Base-by-base conservation (phyloP, 2,888 invertebrate genomes). In the Ceramica pisi region DNA sequence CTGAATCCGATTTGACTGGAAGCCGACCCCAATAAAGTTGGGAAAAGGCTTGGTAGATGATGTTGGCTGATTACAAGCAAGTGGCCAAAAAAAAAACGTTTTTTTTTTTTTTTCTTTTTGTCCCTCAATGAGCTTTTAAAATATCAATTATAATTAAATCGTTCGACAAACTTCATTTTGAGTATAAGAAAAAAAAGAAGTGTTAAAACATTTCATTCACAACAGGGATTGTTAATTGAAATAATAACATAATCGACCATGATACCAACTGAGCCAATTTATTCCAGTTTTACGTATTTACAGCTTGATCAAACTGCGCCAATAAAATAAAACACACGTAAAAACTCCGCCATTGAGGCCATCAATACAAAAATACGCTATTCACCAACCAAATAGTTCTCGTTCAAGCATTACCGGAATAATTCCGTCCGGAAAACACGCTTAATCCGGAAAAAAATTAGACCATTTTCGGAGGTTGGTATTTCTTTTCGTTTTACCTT, bases 401-500 rank as follows among this genome's bases (percentile, higher is more conserved):
- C 23, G 62, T 71, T 62, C 60, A 70, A 50, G 46, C 31, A 51
- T 61, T 23, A 61, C 16, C 5, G 21, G 23, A 56, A 64, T 55
- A 76, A 61, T 61, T 50, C 59, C 62, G 2, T n/a, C 41, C 60
- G 12, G 35, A 21, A 56, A 67, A 66, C 23, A 51, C 51, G 51
- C 12, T 61, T 59, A 65, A 64, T 62, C 44, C 55, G 19, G 21
- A 23, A 55, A 68, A 67, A 70, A 75, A 80, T 50, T 78, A 51
- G 41, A 71, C 19, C 53, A 21, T 60, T 65, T 56, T 35, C 50
- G 10, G 46, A 46, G 46, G 2, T 35, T 55, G 38, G 63, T 48
- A 76, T 75, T 67, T 26, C 56, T 57, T 69, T 75, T 55, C 55
- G 67, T 69, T 75, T 31, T 48, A 50, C 61, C 73, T 79, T 63